Base-by-base conservation (phyloP, 1,140 invertebrate genomes). In the Atopsyche davidsoni region DNA sequence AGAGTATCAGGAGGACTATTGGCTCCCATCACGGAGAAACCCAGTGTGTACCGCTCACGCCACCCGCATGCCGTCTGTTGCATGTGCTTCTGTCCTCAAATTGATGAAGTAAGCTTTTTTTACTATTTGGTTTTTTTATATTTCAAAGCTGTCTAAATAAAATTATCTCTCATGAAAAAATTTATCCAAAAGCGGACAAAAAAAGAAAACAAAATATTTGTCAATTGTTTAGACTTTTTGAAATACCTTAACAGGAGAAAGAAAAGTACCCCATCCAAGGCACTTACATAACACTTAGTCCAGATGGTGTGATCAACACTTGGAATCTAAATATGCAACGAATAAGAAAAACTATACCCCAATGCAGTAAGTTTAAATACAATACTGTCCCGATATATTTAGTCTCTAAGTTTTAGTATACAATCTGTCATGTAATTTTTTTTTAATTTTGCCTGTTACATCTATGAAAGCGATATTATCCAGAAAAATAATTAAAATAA, bases 301-400 rank as follows among this genome's bases (percentile, higher is more conserved):
- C 75, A 52, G 82, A 85, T 55, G 83, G 83, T n/a, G 67, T 72
- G 47, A 74, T 86, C 53, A 81, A 82, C 64, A 83, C 80, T 62
- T 86, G 82, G 83, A 76, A 79, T 0, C 60, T 83, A 13, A 77
- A 83, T 60, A 75, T 85, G 63, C 65, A 75, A 22, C 67, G 78
- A 4, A 67, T 82, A 56, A 66, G 77, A 34, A 77, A 69, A 17
- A 76, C 76, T 0, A 71, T 70, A 58, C 81, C 80, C 1, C 72
- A 72, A 24, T 79, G 78, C 58, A 73, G 81, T 76, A 59, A 78
- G 71, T 69, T 60, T 21, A 13, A 18, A 18, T 43, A 18, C 23
- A n/a, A 6, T 46, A 14, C 7, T 14, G 9, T 13, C 34, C 25
- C 7, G 34, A 3, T 4, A 38, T 10, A n/a, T n/a, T n/a, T n/a